Conservation (phyloP, 2,797 vertebrate species). For the Rhabdophis nuchalis region DNA sequence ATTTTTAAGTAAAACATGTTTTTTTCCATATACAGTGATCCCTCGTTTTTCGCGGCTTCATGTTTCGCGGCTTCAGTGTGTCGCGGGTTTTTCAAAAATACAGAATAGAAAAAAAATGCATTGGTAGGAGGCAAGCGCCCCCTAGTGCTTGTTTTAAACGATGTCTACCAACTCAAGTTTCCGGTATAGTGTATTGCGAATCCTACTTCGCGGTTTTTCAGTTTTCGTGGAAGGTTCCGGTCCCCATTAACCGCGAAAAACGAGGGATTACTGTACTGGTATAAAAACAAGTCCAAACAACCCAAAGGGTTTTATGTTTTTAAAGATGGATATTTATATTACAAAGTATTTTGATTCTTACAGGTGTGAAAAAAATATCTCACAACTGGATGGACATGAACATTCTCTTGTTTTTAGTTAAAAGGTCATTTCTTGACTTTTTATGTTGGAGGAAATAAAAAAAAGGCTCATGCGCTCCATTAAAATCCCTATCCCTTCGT, state of each 20-base stretch:
- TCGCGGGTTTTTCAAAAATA: no score
- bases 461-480: background rate
- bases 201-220: no score
- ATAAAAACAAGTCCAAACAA: conserved; percentile 52
- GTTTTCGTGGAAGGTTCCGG: no score
- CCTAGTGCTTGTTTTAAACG: no score
- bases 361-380: conserved; percentile 21
- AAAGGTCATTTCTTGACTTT: conserved; percentile 27
- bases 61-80: no score
- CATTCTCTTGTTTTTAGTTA: conserved; percentile 21
- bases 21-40: conserved; percentile 52
- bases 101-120: no score
- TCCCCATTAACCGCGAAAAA: no score
- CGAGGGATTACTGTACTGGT: no score
- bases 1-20: conserved; percentile 55
- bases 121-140: no score
- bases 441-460: background rate
- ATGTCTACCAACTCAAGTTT: no score
- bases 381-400: conserved; percentile 36
- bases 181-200: no score
- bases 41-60: no score
- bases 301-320: conserved; percentile 52
- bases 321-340: conserved; percentile 35
- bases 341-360: conserved; percentile 43
- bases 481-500: background rate